Percentiles rank a stretch among this genome's conserved stretches.
Conservation (phyloP, 2,888 invertebrate species). For the Drosophila fungiperda region DNA sequence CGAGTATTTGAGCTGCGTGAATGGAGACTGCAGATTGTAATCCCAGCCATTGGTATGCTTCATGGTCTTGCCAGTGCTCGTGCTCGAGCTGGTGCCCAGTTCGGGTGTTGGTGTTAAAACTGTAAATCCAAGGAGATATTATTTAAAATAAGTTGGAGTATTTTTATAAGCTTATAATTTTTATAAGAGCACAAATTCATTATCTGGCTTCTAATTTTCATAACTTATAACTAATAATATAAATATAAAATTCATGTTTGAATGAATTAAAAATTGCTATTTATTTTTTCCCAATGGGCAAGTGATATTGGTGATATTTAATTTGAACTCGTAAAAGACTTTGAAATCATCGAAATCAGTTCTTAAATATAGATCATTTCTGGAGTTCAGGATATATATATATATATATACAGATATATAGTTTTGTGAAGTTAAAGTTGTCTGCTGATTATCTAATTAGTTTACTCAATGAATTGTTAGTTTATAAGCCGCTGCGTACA, state of each 20-base stretch:
- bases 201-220: not conserved
- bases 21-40: conserved; percentile 83
- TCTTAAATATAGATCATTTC: not conserved
- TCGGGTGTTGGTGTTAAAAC: conserved; percentile 73
- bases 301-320: not conserved
- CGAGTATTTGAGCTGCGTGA: conserved; percentile 78
- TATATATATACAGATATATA: not conserved
- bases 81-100: conserved; percentile 75
- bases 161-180: too few relatives aligned
- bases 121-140: not conserved
- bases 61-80: conserved; percentile 78
- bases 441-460: not conserved
- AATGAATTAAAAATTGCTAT: not conserved
- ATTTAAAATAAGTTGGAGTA: not conserved
- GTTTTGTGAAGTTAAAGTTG: not conserved
- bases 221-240: not conserved
- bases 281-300: not conserved
- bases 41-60: conserved; percentile 85
- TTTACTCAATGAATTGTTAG: not conserved
- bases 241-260: not conserved
- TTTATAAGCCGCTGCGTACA: not conserved
- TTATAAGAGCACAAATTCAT: not conserved
- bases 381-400: not conserved
- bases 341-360: not conserved
- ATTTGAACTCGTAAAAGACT: not conserved